Conservation (phyloP, 2,113 vertebrate genomes). For the Coturnix japonica region DNA sequence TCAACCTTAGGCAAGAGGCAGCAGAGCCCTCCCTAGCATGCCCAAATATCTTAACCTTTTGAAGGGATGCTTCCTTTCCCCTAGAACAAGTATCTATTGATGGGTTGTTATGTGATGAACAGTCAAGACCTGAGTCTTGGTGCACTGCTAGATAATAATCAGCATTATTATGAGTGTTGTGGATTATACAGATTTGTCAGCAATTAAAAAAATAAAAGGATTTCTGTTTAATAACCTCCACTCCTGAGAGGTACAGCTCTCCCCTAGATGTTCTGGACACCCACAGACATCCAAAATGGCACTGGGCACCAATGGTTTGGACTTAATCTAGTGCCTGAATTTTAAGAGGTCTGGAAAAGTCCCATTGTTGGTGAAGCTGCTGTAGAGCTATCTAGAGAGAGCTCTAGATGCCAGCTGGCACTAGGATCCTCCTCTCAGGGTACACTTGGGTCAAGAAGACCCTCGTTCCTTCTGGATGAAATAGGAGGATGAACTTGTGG, state of each 20-base stretch:
- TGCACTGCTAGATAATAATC: neutral
- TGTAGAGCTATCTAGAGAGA: neutral
- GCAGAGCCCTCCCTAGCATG: neutral
- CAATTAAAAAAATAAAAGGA: neutral
- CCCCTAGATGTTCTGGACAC: neutral
- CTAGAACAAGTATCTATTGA: neutral
- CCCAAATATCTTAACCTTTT: neutral
- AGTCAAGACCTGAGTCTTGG: neutral
- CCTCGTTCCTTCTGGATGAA: neutral
- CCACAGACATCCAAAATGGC: neutral
- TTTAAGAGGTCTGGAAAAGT: neutral
- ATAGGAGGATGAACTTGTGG: neutral
- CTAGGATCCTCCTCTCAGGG: neutral
- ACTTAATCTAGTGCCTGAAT: neutral
- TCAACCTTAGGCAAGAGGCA: slow-evolving; percentile 40
- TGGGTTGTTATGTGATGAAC: neutral
- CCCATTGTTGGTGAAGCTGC: neutral
- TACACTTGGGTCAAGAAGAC: neutral
- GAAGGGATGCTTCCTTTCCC: neutral
- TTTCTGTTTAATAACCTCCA: neutral
- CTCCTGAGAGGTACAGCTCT: neutral
- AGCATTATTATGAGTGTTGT: neutral
- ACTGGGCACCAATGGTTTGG: neutral
- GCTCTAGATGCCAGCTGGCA: neutral
- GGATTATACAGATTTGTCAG: neutral